phyloP scores from a whole-genome alignment of 2,888 invertebrate species.

The Caenorhabditis macrosperma region DNA sequence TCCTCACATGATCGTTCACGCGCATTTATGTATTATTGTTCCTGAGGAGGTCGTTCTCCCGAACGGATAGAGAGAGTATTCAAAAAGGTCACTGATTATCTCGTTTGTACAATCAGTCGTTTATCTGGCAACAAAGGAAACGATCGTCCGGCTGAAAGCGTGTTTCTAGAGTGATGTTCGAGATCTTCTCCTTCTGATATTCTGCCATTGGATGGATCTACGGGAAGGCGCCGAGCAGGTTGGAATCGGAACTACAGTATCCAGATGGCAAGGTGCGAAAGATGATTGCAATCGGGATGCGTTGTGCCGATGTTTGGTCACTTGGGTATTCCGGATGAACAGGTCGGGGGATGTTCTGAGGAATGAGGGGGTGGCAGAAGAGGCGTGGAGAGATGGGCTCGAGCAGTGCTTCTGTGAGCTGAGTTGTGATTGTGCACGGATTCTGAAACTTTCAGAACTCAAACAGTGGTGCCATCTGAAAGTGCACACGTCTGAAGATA shows the following conservation, averaged over 20 bases:
- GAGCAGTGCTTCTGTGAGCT: no score
- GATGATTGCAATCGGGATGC: background rate
- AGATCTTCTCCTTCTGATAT: constrained; percentile 6
- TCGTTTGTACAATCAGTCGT: constrained; percentile 28
- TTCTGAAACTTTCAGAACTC: no score
- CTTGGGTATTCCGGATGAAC: background rate
- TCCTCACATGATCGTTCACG: constrained; percentile 44
- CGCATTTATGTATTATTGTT: constrained; percentile 55
- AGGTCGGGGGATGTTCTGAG: no score
- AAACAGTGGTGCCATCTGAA: no score
- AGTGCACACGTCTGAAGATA: no score
- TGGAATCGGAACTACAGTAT: background rate
- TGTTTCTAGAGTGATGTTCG: background rate
- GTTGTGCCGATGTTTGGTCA: background rate
- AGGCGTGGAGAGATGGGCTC: no score
- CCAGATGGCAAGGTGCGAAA: background rate
- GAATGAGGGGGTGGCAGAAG: no score
- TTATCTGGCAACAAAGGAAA: background rate
- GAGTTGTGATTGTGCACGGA: background rate
- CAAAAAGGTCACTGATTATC: constrained; percentile 44
- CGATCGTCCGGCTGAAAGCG: background rate
- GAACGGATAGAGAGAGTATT: constrained; percentile 13
- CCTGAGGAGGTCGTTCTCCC: constrained; percentile 29
- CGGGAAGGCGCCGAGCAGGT: no score
- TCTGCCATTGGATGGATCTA: background rate